Conservation (phyloP, 2,888 invertebrate genomes). For the Polylopha cassiicola region DNA sequence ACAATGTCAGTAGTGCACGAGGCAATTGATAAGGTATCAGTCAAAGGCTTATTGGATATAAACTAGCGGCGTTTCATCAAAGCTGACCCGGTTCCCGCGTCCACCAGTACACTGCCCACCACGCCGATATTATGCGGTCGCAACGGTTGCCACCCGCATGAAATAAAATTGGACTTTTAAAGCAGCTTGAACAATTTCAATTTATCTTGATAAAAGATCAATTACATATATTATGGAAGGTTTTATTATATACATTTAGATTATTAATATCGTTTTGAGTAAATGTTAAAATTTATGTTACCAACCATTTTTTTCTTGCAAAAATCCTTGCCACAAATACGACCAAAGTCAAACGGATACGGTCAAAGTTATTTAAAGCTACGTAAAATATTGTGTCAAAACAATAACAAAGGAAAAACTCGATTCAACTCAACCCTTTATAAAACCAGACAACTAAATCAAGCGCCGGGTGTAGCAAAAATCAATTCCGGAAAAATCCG, state of each 20-base stretch:
- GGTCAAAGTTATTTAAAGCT: too few relatives aligned
- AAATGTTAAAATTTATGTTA: too few relatives aligned
- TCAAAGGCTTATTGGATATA: conserved; percentile 38
- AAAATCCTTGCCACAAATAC: too few relatives aligned
- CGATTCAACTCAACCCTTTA: too few relatives aligned
- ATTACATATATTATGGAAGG: too few relatives aligned
- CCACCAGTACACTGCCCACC: conserved; percentile 40
- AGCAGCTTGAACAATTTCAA: conserved; percentile 25
- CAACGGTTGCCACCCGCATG: conserved; percentile 49
- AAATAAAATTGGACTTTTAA: conserved; percentile 64
- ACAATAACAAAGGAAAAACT: too few relatives aligned
- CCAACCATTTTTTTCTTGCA: too few relatives aligned
- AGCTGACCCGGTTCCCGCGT: conserved; percentile 45
- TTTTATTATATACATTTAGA: too few relatives aligned
- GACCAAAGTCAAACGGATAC: too few relatives aligned
- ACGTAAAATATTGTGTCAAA: too few relatives aligned
- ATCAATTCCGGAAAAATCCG: conserved; percentile 3
- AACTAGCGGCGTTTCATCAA: conserved; percentile 55
- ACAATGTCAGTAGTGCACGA: background rate
- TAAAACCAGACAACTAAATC: conserved; percentile 1
- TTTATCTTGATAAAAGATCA: too few relatives aligned
- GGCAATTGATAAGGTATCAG: conserved; percentile 13
- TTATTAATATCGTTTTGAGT: too few relatives aligned
- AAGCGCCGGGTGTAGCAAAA: background rate
- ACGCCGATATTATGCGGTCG: conserved; percentile 54